These are phyloP conservation scores for Lophochroa leadbeateri DNA, from an alignment of 2,113 vertebrate species.

Conservation along the genomic window DNA sequence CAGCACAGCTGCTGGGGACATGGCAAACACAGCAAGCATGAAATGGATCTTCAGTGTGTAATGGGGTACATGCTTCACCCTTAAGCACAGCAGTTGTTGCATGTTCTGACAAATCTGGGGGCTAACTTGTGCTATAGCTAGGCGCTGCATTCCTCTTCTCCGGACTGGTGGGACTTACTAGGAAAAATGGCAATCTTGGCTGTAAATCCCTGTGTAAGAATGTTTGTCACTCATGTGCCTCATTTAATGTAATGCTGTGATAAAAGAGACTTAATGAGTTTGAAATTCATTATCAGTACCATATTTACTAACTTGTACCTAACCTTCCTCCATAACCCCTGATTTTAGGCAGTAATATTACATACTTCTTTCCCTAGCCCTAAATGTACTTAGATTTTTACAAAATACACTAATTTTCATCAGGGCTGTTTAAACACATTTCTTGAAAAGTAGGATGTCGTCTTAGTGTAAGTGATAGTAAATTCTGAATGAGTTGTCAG, in stretches of 20 bases:
- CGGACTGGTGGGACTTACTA: background rate
- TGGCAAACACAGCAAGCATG: no score
- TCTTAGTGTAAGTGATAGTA: constrained; percentile 18
- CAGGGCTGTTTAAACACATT: background rate
- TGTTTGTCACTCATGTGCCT: background rate
- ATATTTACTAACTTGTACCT: background rate
- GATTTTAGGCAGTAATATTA: background rate
- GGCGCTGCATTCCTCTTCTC: background rate
- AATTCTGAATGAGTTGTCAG: constrained; percentile 56
- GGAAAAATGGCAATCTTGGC: background rate
- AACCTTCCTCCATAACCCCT: background rate
- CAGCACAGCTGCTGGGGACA: background rate
- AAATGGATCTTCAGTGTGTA: background rate
- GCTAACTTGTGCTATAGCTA: background rate
- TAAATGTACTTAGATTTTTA: background rate
- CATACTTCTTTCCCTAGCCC: background rate
- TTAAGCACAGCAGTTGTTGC: background rate
- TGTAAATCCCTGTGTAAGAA: background rate
- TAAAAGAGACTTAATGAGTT: background rate
- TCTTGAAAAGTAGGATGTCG: constrained; percentile 24
- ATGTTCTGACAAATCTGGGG: background rate
- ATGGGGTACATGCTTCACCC: background rate
- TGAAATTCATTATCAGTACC: background rate
- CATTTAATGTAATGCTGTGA: background rate
- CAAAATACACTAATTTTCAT: constrained; percentile 26